phyloP scores from a whole-genome alignment of 1,140 invertebrate genomes.

The Achatina immaculata region DNA sequence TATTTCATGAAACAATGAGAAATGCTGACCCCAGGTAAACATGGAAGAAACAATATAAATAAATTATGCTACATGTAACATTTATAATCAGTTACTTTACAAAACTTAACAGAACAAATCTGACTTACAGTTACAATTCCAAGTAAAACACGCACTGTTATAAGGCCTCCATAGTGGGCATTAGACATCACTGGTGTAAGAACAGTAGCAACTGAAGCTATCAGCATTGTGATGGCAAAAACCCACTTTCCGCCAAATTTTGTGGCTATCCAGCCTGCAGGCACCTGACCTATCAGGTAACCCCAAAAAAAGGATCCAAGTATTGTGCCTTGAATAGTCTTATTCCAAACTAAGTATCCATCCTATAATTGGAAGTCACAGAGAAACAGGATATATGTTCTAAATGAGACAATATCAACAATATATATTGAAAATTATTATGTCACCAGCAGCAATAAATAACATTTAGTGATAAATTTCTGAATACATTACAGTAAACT shows the following conservation, averaged over 20 bases:
- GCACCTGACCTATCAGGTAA: slow-evolving; percentile 70
- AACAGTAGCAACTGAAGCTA: slow-evolving; percentile 58
- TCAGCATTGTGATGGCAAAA: slow-evolving; percentile 58
- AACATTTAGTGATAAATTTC: too few relatives aligned
- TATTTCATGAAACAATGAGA: too few relatives aligned
- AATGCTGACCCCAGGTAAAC: too few relatives aligned
- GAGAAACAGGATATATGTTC: too few relatives aligned
- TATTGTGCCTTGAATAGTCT: slow-evolving; percentile 66
- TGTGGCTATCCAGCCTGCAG: slow-evolving; percentile 69
- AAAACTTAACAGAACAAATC: too few relatives aligned
- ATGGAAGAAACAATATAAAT: too few relatives aligned
- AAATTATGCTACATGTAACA: too few relatives aligned
- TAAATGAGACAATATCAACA: too few relatives aligned
- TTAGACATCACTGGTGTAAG: slow-evolving; percentile 64
- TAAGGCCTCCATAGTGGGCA: slow-evolving; percentile 58
- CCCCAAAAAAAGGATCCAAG: slow-evolving; percentile 71
- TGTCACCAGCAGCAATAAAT: too few relatives aligned
- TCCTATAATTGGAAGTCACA: slow-evolving; percentile 50
- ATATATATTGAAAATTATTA: too few relatives aligned
- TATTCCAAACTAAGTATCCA: slow-evolving; percentile 68
- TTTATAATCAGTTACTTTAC: too few relatives aligned
- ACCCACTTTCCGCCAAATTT: slow-evolving; percentile 69
- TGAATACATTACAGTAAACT: too few relatives aligned
- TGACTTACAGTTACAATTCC: slow-evolving; percentile 67
- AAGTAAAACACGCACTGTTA: slow-evolving; percentile 63